A percentile compares a stretch with the other conserved stretches of the same genome.
phyloP scores from a whole-genome alignment of 2,888 invertebrate genomes.

The Scrobipalpa atriplicella region DNA sequence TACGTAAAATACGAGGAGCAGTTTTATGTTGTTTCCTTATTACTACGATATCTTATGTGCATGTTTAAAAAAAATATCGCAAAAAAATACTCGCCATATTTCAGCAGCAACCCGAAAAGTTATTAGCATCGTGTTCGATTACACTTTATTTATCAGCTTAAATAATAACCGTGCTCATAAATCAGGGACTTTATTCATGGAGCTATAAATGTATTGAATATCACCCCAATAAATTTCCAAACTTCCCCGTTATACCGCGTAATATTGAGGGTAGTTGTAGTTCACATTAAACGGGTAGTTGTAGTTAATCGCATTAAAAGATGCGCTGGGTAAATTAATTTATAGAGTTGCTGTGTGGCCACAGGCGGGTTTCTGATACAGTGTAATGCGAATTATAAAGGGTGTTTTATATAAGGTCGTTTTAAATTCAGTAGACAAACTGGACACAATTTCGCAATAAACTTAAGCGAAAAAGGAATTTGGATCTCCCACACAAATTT shows the following conservation, averaged over 20 bases:
- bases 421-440: too few relatives aligned
- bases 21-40: too few relatives aligned
- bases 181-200: conserved; percentile 13
- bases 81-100: too few relatives aligned
- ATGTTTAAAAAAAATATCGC: too few relatives aligned
- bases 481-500: too few relatives aligned
- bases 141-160: conserved; percentile 7
- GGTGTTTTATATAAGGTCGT: background rate
- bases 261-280: conserved; percentile 24
- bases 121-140: conserved; percentile 4
- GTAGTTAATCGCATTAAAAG: conserved; percentile 37
- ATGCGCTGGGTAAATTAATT: conserved; percentile 40
- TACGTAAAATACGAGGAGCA: too few relatives aligned
- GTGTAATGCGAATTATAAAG: background rate
- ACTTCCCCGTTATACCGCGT: conserved; percentile 31
- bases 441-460: too few relatives aligned
- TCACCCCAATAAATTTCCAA: conserved; percentile 25
- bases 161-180: conserved; percentile 6
- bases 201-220: conserved; percentile 17
- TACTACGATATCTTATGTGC: too few relatives aligned
- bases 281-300: background rate
- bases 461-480: too few relatives aligned
- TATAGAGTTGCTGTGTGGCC: conserved; percentile 32
- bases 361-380: background rate
- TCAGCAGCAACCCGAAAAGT: background rate